Percentiles rank a stretch among this genome's conserved stretches.
Conservation (phyloP, 64 coral and sea anemone genomes). For the Anthopleura sola region DNA sequence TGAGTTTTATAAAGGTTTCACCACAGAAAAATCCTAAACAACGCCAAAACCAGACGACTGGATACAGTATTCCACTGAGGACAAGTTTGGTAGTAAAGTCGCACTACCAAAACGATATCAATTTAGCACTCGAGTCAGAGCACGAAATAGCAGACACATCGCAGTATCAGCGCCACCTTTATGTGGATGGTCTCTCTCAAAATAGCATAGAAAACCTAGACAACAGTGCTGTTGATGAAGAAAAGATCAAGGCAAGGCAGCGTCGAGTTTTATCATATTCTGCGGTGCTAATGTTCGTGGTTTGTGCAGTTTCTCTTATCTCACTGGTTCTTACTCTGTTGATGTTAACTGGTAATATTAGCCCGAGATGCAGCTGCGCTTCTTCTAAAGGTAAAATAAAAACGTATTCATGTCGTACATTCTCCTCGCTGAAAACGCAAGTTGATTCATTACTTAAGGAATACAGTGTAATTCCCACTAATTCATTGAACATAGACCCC, state of each 20-base stretch:
- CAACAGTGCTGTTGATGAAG: background rate
- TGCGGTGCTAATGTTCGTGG: background rate
- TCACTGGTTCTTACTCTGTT: background rate
- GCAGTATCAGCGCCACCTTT: background rate
- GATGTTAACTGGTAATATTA: background rate
- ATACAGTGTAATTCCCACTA: too few species aligned
- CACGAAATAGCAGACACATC: background rate
- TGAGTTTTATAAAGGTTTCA: background rate
- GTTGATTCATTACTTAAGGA: too few species aligned
- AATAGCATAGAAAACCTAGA: background rate
- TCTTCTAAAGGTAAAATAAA: background rate
- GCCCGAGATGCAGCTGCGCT: background rate
- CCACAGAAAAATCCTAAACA: background rate
- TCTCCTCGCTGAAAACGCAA: too few species aligned
- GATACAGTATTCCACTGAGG: background rate
- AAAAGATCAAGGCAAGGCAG: background rate
- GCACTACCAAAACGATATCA: background rate
- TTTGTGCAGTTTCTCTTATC: background rate
- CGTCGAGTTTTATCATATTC: background rate
- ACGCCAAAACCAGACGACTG: background rate
- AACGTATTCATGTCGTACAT: too few species aligned
- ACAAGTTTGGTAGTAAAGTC: background rate
- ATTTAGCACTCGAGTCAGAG: background rate
- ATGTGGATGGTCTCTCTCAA: background rate
- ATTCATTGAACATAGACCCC: too few species aligned